Percentiles rank a stretch among this genome's conserved stretches.
Conservation (phyloP, 53 echinoderm and acorn worm genomes). For the Zoroaster sp. region DNA sequence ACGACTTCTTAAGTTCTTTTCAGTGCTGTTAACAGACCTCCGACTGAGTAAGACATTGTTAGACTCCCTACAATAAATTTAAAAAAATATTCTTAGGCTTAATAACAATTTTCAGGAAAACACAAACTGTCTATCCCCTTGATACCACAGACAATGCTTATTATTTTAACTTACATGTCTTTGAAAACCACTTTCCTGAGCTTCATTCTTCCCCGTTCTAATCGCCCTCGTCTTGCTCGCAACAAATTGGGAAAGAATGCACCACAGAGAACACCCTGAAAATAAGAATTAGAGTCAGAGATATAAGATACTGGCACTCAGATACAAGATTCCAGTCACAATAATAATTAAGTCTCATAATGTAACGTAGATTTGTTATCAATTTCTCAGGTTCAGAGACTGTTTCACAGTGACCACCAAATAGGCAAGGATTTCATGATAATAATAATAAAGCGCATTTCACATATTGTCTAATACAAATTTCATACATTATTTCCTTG, state of each 20-base stretch:
- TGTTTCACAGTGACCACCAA: too few relatives aligned
- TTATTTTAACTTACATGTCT: constrained; percentile 75
- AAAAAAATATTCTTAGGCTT: not conserved
- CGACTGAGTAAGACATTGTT: constrained; percentile 65
- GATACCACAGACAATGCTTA: not conserved
- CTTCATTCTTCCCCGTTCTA: constrained; percentile 69
- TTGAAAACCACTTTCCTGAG: constrained; percentile 69
- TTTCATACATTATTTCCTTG: too few relatives aligned
- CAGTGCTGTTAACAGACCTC: constrained; percentile 75
- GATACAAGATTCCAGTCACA: too few relatives aligned
- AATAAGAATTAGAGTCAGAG: too few relatives aligned
- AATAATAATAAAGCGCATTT: too few relatives aligned
- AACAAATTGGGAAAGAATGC: constrained; percentile 85
- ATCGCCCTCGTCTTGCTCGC: constrained; percentile 58
- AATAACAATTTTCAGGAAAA: not conserved
- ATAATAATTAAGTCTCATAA: too few relatives aligned
- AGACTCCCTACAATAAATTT: constrained; percentile 58
- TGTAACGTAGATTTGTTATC: too few relatives aligned
- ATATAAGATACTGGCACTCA: not conserved
- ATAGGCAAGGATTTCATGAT: too few relatives aligned
- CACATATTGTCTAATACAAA: too few relatives aligned
- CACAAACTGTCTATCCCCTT: not conserved
- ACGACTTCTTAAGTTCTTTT: constrained; percentile 59
- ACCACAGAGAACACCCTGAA: constrained; percentile 77
- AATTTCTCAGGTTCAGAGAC: too few relatives aligned